Evolutionary conservation across 2,797 vertebrate species (phyloP).

Genomic region (Smutsia temminckii): DNA sequence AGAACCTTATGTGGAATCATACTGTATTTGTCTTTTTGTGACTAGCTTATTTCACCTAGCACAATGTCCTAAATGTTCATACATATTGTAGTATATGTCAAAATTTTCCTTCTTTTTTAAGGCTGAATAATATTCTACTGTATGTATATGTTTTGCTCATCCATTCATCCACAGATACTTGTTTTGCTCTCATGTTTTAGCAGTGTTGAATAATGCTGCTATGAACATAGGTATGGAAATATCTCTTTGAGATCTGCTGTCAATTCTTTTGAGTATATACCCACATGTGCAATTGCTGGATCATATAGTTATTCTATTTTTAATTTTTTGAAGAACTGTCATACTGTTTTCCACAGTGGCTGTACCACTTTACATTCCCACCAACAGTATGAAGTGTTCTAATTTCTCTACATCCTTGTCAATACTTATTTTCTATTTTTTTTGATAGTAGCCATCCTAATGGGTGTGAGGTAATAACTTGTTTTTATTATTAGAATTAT

Average conservation of each 20-base stretch:
- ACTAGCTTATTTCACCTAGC: background rate
- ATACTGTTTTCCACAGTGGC: background rate
- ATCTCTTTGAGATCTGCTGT: background rate
- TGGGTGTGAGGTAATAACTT: background rate
- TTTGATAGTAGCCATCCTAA: background rate
- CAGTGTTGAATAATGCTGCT: background rate
- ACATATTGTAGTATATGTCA: background rate
- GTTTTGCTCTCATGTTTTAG: background rate
- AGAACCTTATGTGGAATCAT: background rate
- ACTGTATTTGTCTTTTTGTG: background rate
- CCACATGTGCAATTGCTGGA: background rate
- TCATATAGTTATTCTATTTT: background rate
- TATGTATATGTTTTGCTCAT: background rate
- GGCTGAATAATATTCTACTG: background rate
- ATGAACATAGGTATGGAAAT: background rate
- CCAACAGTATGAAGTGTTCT: background rate
- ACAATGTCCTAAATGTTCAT: background rate
- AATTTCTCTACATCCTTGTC: background rate
- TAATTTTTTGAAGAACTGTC: background rate
- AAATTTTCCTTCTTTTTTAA: background rate
- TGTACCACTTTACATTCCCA: background rate
- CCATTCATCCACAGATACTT: background rate
- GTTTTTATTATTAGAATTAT: conserved; percentile 21
- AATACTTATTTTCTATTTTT: background rate
- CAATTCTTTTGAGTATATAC: background rate